Evolutionary conservation across 2,113 vertebrate genomes (phyloP), one percentile per base, ranked within the genome.

Genomic region (Fulmarus glacialis): DNA sequence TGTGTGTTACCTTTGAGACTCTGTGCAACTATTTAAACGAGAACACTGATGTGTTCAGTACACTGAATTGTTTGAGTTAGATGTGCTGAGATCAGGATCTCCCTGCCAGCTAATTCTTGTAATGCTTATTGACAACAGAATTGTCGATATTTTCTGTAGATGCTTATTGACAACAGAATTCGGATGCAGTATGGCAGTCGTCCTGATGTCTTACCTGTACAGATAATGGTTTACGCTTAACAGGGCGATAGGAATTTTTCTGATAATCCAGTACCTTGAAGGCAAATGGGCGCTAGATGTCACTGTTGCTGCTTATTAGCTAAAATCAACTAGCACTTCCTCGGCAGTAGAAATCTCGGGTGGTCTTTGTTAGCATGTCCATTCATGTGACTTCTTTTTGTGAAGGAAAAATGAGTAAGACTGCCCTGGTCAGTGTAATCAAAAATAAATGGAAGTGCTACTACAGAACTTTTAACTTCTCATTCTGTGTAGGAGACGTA

Each of bases 261-360:
- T 43, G 21, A 26, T 29, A 7, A 53, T 52, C 5, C 38, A 5
- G 16, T 1, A 3, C 23, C 48, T 59, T 16, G 48, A 23, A 84
- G 40, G 6, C 34, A 82, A 38, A 24, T 1, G 10, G 32, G 42
- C 97, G 6, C 82, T 97, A 97, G 97, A 66, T 96, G 97, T 94
- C 97, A 78, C 62, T 97, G 72, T 90, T 94, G 89, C 67, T 71
- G 43, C 67, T 93, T 7, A 2, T 45, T 21, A 73, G 7, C 48
- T 52, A 17, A n/a, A 83, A 60, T 20, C 70, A 17, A 7, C 7
- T 32, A 17, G 53, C 0, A 2, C 14, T 66, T 78, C 15, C 26
- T 88, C 6, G 4, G 24, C 59, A 4, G 62, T 16, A 34, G 38
- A 26, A 68, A 8, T 88, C 82, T 53, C 85, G 92, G 52, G 89